These are phyloP conservation scores for Ctenoplectra terminalis DNA, from an alignment of 1,140 invertebrate species.

Conservation along the genomic window DNA sequence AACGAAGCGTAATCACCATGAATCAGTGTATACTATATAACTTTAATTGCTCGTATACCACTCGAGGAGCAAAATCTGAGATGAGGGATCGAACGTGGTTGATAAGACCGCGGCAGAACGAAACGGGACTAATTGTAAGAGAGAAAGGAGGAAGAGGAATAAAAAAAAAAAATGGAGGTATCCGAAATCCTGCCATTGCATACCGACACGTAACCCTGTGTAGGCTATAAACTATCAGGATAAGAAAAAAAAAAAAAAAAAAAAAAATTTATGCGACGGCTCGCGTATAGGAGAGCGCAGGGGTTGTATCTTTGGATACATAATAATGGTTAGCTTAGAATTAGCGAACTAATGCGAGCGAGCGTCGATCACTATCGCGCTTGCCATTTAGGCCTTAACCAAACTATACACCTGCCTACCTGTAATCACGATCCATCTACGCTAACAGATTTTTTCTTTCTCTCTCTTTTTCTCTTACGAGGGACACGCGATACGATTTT, in stretches of 20 bases:
- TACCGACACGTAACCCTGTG: conserved; percentile 1
- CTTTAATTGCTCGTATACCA: background rate
- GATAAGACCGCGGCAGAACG: background rate
- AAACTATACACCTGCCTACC: conserved; percentile 71
- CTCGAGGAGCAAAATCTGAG: background rate
- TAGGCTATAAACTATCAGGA: background rate
- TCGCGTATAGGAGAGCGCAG: background rate
- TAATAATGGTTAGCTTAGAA: conserved; percentile 70
- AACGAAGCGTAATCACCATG: background rate
- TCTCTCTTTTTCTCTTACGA: background rate
- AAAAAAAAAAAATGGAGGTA: no score
- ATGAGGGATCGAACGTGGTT: background rate
- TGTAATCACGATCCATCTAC: conserved; percentile 60
- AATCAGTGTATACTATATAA: background rate
- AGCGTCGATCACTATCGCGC: conserved; percentile 65
- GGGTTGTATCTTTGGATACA: conserved; percentile 38
- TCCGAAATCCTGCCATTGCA: background rate
- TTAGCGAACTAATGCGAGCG: conserved; percentile 69
- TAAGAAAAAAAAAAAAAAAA: background rate
- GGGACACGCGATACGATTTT: conserved; percentile 12
- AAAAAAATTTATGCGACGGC: conserved; percentile 24
- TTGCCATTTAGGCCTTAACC: conserved; percentile 67
- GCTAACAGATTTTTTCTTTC: conserved; percentile 62
- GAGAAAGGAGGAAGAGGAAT: background rate
- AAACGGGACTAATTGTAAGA: background rate